A percentile compares a stretch with the other conserved stretches of the same genome.
Evolutionary conservation across 2,888 invertebrate species (phyloP).

Genomic region (Cabera pusaria): DNA sequence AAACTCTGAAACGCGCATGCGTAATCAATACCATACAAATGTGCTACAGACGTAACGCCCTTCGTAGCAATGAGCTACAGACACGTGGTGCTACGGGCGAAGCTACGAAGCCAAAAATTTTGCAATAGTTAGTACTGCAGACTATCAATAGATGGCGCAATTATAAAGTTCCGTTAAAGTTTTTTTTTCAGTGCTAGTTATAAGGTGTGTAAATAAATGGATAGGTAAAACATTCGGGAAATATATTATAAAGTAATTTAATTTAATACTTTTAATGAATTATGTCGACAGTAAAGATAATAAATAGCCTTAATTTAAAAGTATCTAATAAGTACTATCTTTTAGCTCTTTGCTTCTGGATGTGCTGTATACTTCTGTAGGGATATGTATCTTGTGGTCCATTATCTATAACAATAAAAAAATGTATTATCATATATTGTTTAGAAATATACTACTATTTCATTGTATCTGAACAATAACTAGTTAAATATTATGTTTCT

Average conservation of each 20-base stretch:
- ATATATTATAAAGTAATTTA: no score
- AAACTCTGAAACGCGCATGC: conserved; percentile 53
- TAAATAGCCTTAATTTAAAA: no score
- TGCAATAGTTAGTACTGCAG: not conserved
- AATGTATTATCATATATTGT: no score
- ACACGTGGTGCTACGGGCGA: conserved; percentile 10
- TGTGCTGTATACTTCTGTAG: conserved; percentile 42
- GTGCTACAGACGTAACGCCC: conserved; percentile 24
- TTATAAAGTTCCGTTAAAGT: not conserved
- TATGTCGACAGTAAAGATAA: no score
- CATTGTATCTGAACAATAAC: no score
- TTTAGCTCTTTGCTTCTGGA: conserved; percentile 40
- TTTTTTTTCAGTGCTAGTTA: no score
- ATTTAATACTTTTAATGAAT: no score
- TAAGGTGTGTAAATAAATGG: no score
- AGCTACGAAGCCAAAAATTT: conserved; percentile 10
- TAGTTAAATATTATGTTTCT: no score
- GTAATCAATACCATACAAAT: conserved; percentile 63
- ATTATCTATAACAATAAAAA: conserved; percentile 44
- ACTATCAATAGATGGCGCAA: conserved; percentile 29
- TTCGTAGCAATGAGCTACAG: conserved; percentile 22
- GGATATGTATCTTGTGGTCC: conserved; percentile 39
- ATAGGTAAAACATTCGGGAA: no score
- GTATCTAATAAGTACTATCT: conserved; percentile 37
- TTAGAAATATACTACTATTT: no score